Evolutionary conservation across 2,113 vertebrate species (phyloP), one percentile per base, ranked within the genome.

Genomic region (Urocitellus parryii): DNA sequence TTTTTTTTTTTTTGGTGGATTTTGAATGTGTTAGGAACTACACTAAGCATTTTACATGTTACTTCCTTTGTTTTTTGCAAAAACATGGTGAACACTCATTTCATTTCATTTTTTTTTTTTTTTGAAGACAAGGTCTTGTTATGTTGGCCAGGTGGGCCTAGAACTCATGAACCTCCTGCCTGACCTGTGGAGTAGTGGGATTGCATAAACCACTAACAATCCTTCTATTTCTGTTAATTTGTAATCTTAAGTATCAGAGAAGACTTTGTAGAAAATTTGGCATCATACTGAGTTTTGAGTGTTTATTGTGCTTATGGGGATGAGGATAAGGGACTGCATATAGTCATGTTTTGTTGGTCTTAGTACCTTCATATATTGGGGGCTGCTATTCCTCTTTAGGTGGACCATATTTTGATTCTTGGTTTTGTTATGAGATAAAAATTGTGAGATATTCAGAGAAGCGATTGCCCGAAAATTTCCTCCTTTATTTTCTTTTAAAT

Each of bases 211-310:
- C 29, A 68, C 32, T 91, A 34, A 13, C 42, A 18, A 79, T 77
- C 11, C n/a, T 86, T 79, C 88, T 93, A 0, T 95, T 93, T 93
- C 17, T 85, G 24, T 91, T 34, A 94, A 65, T 94, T 84, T 58
- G 73, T 83, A 73, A 1, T 83, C 63, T 84, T 92, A 42, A 88
- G 58, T 80, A 56, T 53, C 39, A 37, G 10, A 61, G 80, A 91
- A 72, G 24, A 11, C 90, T 95, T 91, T 29, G 37, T 93, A 63
- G 86, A 91, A 29, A 87, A 93, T 90, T 87, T 94, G 68, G 48
- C 34, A 51, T 79, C 48, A 27, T 91, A 37, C 45, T 70, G 45
- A 34, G 37, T 78, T 94, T 85, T 91, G 77, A 96, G 22, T 93
- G 34, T 88, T 93, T 88, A 14, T 37, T 93, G 58, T 39, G 56